These are phyloP conservation scores for Dicentrarchus labrax DNA, from an alignment of 2,113 vertebrate species.

Conservation along the genomic window DNA sequence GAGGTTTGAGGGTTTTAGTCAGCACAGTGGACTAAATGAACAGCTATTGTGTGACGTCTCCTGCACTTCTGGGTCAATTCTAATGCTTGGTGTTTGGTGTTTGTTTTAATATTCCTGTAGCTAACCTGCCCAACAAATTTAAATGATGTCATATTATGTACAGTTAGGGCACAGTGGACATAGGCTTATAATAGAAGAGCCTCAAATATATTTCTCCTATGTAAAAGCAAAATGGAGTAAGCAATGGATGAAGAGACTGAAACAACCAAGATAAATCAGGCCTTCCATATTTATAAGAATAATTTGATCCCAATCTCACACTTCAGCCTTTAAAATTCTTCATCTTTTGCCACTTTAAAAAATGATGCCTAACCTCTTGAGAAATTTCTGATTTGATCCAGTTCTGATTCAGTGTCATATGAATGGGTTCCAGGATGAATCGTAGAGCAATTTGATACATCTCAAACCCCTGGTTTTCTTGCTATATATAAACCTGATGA, in stretches of 20 bases:
- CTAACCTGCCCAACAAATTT: neutral
- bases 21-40: neutral
- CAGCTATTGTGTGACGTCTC: neutral
- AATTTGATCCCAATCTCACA: neutral
- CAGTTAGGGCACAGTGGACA: neutral
- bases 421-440: neutral
- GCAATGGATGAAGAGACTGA: neutral
- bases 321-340: neutral
- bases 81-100: no score
- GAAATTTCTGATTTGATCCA: neutral
- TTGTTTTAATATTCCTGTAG: conserved; percentile 4
- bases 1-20: neutral
- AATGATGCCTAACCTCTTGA: no score
- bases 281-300: neutral
- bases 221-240: neutral
- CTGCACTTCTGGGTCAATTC: neutral
- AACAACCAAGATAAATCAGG: neutral
- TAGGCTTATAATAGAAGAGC: neutral
- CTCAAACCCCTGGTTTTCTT: neutral
- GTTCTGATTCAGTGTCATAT: neutral
- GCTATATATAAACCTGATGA: neutral
- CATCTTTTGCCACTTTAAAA: neutral
- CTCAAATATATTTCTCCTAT: neutral
- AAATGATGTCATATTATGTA: neutral
- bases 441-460: neutral